These are phyloP conservation scores for Sceliomorpha sp. DNA, from an alignment of 2,888 invertebrate genomes.

Conservation along the genomic window DNA sequence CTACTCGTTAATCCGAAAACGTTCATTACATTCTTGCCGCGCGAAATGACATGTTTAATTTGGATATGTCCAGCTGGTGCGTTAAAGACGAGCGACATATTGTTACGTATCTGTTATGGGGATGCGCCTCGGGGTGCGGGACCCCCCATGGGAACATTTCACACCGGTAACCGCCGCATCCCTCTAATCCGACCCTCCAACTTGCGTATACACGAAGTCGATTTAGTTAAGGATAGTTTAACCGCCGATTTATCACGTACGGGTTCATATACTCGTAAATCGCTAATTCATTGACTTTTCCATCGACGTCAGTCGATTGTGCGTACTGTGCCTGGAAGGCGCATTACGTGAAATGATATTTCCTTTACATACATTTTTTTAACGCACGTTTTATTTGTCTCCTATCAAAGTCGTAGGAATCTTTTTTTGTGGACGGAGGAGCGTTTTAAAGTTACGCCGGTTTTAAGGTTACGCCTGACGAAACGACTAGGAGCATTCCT, in stretches of 20 bases:
- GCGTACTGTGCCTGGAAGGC: too few relatives aligned
- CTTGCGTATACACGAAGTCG: constrained; percentile 76
- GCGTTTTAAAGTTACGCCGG: too few relatives aligned
- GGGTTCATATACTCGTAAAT: constrained; percentile 50
- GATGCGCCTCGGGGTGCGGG: constrained; percentile 47
- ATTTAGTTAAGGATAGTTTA: constrained; percentile 79
- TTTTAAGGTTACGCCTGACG: too few relatives aligned
- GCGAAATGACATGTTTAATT: constrained; percentile 48
- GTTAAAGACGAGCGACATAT: constrained; percentile 53
- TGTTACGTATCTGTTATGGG: constrained; percentile 41
- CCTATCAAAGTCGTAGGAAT: too few relatives aligned
- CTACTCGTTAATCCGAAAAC: constrained; percentile 10
- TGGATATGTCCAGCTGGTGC: constrained; percentile 35
- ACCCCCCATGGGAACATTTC: constrained; percentile 80
- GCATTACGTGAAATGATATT: too few relatives aligned
- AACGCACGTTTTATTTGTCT: too few relatives aligned
- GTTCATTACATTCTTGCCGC: constrained; percentile 24
- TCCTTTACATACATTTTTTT: too few relatives aligned
- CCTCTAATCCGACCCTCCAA: constrained; percentile 62
- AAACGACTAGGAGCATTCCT: too few relatives aligned
- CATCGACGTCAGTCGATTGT: too few relatives aligned
- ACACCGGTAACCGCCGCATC: constrained; percentile 79
- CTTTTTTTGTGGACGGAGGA: too few relatives aligned
- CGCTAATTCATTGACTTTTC: constrained; percentile 41
- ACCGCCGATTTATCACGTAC: constrained; percentile 75